Conservation (phyloP, 2,113 vertebrate genomes). For the Taurulus bubalis region DNA sequence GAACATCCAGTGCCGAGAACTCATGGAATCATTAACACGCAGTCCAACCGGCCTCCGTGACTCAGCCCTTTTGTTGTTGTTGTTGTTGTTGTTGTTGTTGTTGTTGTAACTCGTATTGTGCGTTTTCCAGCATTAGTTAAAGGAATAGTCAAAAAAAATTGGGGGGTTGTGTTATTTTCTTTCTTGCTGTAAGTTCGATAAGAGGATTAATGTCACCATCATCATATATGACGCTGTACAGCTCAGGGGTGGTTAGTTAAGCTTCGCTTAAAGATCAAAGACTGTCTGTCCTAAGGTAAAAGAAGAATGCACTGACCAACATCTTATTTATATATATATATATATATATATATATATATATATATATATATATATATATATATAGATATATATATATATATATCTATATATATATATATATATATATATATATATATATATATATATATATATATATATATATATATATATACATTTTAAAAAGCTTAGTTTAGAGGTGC, state of each 20-base stretch:
- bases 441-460: no score
- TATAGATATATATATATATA: not conserved
- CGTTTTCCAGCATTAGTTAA: not conserved
- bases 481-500: no score
- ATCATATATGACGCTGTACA: not conserved
- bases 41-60: not conserved
- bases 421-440: no score
- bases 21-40: constrained; percentile 45
- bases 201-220: not conserved
- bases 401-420: not conserved
- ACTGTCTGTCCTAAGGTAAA: not conserved
- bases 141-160: not conserved
- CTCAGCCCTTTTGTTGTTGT: not conserved
- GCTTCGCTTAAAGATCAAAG: not conserved
- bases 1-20: not conserved
- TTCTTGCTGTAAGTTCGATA: not conserved
- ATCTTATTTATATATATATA: not conserved
- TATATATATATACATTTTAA: not conserved
- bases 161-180: not conserved
- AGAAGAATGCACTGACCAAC: not conserved
- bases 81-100: no score
- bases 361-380: no score
- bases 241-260: not conserved
- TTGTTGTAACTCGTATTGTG: no score
- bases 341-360: no score